These are phyloP conservation scores for Oligia fasciuncula DNA, from an alignment of 2,888 invertebrate genomes.

Conservation along the genomic window DNA sequence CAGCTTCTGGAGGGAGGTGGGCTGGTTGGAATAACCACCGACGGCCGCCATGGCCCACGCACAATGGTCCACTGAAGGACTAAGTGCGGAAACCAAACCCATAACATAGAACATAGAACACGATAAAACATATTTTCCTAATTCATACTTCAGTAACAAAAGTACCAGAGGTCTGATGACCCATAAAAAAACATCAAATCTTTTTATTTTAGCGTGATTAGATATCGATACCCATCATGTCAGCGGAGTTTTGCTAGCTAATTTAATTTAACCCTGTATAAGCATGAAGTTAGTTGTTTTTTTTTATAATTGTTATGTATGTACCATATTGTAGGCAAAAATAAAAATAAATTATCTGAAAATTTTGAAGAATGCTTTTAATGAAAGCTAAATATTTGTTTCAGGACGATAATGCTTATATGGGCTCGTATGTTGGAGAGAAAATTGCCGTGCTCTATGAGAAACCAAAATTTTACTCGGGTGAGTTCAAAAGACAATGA, in stretches of 20 bases:
- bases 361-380: neutral
- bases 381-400: neutral
- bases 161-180: neutral
- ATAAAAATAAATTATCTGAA: neutral
- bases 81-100: too few relatives aligned
- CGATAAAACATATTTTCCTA: neutral
- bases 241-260: too few relatives aligned
- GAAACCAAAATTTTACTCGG: slow-evolving; percentile 59
- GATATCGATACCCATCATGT: neutral
- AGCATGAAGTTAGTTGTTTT: neutral
- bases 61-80: too few relatives aligned
- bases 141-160: neutral
- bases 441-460: slow-evolving; percentile 64
- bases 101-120: too few relatives aligned
- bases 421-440: slow-evolving; percentile 76
- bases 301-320: neutral
- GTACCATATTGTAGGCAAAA: neutral
- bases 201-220: neutral
- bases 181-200: too few relatives aligned
- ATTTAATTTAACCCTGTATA: neutral
- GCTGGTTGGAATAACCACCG: too few relatives aligned
- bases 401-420: slow-evolving; percentile 75
- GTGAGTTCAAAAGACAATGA: slow-evolving; percentile 40
- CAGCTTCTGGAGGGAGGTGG: too few relatives aligned
- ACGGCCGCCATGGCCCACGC: too few relatives aligned